These are phyloP conservation scores for Endotricha flammealis DNA, from an alignment of 2,888 invertebrate species.

Conservation along the genomic window DNA sequence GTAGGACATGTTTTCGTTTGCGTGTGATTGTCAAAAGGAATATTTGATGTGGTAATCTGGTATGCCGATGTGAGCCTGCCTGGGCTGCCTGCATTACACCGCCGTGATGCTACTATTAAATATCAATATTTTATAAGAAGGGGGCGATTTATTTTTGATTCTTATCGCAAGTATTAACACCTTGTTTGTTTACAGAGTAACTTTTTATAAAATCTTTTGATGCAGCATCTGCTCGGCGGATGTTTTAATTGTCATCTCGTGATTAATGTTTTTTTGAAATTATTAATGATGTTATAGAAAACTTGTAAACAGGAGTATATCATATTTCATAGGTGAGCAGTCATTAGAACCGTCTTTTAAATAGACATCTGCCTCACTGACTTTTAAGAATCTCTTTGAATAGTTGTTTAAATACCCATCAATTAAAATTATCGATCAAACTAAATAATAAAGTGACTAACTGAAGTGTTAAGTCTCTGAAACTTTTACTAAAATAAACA, in stretches of 20 bases:
- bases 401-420: too few species aligned
- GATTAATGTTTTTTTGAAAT: slow-evolving; percentile 43
- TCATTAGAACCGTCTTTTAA: neutral
- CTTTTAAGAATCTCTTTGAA: neutral
- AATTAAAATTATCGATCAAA: too few species aligned
- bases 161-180: slow-evolving; percentile 68
- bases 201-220: slow-evolving; percentile 42
- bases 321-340: slow-evolving; percentile 4
- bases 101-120: slow-evolving; percentile 66
- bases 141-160: slow-evolving; percentile 58
- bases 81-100: slow-evolving; percentile 67
- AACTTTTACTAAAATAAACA: too few species aligned
- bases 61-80: slow-evolving; percentile 55
- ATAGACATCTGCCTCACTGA: slow-evolving; percentile 3
- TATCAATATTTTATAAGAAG: slow-evolving; percentile 71
- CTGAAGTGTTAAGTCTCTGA: too few species aligned
- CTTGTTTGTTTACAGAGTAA: slow-evolving; percentile 65
- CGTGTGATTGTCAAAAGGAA: slow-evolving; percentile 39
- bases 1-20: slow-evolving; percentile 25
- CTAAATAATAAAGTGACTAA: too few species aligned
- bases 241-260: slow-evolving; percentile 41
- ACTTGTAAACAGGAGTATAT: slow-evolving; percentile 2
- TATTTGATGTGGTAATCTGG: slow-evolving; percentile 68
- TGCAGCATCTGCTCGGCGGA: slow-evolving; percentile 56
- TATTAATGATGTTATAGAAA: slow-evolving; percentile 23